Conservation (phyloP, 2,888 invertebrate species). For the Cloeon dipterum region DNA sequence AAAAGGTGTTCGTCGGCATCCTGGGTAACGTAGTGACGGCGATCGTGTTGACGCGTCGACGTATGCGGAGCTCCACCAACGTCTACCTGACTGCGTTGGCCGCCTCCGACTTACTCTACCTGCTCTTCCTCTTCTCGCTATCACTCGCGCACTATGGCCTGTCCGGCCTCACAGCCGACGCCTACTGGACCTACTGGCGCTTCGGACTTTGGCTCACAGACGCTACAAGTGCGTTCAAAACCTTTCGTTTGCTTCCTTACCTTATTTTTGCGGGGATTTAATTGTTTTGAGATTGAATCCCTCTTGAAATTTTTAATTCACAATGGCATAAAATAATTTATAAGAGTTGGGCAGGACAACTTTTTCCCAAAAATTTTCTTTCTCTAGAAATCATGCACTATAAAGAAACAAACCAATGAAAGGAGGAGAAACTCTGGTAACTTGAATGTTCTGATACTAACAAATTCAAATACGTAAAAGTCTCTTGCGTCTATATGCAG, state of each 20-base stretch:
- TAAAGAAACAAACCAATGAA: too few species aligned
- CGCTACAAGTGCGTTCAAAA: conserved; percentile 31
- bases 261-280: not conserved
- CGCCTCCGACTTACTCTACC: conserved; percentile 42
- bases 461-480: too few species aligned
- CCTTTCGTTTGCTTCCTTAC: not conserved
- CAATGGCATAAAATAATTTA: too few species aligned
- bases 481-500: too few species aligned
- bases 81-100: conserved; percentile 49
- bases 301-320: too few species aligned
- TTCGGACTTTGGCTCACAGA: conserved; percentile 37
- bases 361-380: too few species aligned
- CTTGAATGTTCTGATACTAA: too few species aligned
- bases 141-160: conserved; percentile 34
- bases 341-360: too few species aligned
- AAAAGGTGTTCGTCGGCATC: conserved; percentile 31
- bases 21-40: conserved; percentile 35
- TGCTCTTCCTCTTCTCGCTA: conserved; percentile 36
- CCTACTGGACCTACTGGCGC: conserved; percentile 35
- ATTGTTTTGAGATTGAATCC: too few species aligned
- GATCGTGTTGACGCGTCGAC: conserved; percentile 28
- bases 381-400: too few species aligned
- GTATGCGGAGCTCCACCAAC: conserved; percentile 54
- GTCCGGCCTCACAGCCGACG: conserved; percentile 22
- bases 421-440: too few species aligned